These are phyloP conservation scores for Rhynchotus rufescens DNA, from an alignment of 2,797 vertebrate genomes.

Conservation along the genomic window DNA sequence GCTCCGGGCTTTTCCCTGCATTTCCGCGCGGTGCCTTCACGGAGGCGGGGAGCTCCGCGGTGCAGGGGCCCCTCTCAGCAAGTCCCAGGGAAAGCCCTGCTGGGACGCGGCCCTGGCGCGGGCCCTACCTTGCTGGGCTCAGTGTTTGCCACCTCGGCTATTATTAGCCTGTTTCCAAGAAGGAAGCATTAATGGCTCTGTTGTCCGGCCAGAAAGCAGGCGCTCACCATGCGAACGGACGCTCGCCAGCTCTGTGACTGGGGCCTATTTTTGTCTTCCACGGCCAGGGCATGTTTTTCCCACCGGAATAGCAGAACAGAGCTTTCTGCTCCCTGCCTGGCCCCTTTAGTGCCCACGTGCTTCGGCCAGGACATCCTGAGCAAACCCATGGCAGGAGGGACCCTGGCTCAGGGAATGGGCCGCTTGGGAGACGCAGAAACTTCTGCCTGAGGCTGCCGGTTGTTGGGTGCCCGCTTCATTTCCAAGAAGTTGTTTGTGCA, in stretches of 20 bases:
- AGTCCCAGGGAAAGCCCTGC: background rate
- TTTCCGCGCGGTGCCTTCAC: background rate
- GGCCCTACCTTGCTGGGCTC: background rate
- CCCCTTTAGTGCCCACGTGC: background rate
- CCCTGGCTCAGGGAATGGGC: background rate
- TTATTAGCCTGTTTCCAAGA: background rate
- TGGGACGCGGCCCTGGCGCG: background rate
- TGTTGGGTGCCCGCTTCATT: background rate
- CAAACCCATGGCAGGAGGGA: rapidly evolving
- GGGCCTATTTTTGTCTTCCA: background rate
- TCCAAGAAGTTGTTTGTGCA: background rate
- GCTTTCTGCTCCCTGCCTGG: background rate
- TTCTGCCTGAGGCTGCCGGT: background rate
- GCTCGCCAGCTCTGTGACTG: background rate
- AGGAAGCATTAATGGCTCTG: background rate
- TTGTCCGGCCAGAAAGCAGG: background rate
- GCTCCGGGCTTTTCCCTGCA: background rate
- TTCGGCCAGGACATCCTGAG: background rate
- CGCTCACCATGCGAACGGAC: background rate
- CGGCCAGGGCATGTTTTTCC: background rate
- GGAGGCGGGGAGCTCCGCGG: background rate
- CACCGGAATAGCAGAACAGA: background rate
- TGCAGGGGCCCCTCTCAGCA: background rate
- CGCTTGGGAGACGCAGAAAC: background rate
- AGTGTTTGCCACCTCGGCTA: background rate